Evolutionary conservation across 2,113 vertebrate species (phyloP), one percentile per base, ranked within the genome.

Genomic region (Amphilophus citrinellus): DNA sequence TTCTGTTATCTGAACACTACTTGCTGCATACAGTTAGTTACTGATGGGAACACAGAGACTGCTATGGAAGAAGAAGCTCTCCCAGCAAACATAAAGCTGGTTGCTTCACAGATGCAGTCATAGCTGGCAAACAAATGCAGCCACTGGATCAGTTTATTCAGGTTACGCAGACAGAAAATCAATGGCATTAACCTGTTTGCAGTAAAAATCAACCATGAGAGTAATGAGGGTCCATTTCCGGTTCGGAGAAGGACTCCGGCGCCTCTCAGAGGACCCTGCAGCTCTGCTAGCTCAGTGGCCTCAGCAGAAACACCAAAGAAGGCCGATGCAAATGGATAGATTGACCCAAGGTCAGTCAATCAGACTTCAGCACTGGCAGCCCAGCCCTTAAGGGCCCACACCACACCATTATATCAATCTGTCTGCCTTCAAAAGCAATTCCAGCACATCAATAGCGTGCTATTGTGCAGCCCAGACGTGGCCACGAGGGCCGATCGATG

Each of bases 371-470:
- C 89, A 27, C 80, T 81, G 90, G 89, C 90, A 92, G 91, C 81
- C 62, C 61, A 18, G 90, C 91, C 90, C 92, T 94, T 79, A 71
- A 89, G 91, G 92, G 92, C 89, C 88, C 82, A 73, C 89, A 90
- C 82, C 84, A 79, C 89, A 80, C 88, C 89, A 93, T 93, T 95
- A 94, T 89, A 94, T 94, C 93, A 95, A 95, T 94, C 94, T 93
- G 92, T 93, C 92, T 94, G 87, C 90, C 93, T 95, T 94, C 94
- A 94, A 93, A 95, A 93, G 94, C 91, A 94, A 95, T 95, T 93
- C 90, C 91, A 95, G 84, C 85, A 91, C 93, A 92, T 95, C 93
- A 90, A 91, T 95, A 93, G 86, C 44, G 37, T 71, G 86, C 94
- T 92, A 94, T 95, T 93, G 93, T 90, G 85, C 87, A 89, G 93